Conservation (phyloP, 2,797 vertebrate genomes). For the Enteromius treurensis region DNA sequence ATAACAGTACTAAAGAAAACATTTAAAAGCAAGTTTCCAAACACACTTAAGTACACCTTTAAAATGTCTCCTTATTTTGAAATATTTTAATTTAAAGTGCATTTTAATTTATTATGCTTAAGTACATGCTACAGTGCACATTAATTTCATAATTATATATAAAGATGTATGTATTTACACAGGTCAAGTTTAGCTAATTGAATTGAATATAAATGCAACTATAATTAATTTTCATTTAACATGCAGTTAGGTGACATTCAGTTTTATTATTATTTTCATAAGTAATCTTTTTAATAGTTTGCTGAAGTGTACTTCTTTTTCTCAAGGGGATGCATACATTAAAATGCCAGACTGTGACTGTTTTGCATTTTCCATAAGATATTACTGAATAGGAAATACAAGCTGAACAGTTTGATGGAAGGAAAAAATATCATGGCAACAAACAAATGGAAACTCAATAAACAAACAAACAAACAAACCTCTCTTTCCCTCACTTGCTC, state of each 20-base stretch:
- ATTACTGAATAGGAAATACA: background rate
- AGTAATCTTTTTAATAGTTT: background rate
- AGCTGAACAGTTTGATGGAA: background rate
- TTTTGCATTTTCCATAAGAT: background rate
- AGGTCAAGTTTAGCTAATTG: background rate
- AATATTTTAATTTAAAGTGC: background rate
- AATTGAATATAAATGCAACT: background rate
- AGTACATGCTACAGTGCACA: background rate
- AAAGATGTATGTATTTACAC: background rate
- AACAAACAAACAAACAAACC: slow-evolving; percentile 25
- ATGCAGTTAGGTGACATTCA: background rate
- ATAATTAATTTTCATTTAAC: background rate
- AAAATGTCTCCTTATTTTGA: background rate
- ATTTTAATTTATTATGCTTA: background rate
- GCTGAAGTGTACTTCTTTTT: background rate
- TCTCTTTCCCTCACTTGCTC: slow-evolving; percentile 9
- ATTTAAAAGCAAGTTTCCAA: background rate
- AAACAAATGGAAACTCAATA: slow-evolving; percentile 37
- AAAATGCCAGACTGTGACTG: background rate
- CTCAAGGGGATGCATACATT: background rate
- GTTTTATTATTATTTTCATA: too few species aligned
- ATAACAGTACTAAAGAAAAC: background rate
- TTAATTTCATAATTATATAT: background rate
- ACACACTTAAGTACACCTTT: background rate
- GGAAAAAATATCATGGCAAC: background rate